Percentiles rank a stretch among this genome's conserved stretches.
These are phyloP conservation scores for Himalopsyche anomala DNA, from an alignment of 2,888 invertebrate genomes.

Conservation along the genomic window DNA sequence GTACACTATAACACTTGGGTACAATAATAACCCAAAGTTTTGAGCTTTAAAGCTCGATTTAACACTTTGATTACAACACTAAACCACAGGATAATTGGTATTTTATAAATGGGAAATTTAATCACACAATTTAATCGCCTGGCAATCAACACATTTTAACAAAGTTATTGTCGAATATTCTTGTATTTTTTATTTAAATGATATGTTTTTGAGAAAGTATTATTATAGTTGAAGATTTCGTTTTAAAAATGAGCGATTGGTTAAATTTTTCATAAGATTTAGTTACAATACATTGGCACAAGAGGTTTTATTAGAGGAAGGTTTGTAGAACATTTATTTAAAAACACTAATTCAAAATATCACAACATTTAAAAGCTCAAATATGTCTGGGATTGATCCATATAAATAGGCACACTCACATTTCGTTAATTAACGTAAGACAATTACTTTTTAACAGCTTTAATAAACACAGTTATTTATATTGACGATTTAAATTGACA, in stretches of 20 bases:
- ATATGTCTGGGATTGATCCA: slow-evolving; percentile 49
- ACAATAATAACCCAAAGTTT: background rate
- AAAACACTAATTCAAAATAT: slow-evolving; percentile 64
- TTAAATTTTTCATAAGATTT: slow-evolving; percentile 58
- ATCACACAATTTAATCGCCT: too few species aligned
- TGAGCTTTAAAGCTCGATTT: background rate
- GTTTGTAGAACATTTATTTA: slow-evolving; percentile 27
- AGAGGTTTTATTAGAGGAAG: slow-evolving; percentile 41
- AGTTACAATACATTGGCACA: slow-evolving; percentile 53
- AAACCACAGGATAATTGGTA: background rate
- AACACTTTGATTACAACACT: slow-evolving; percentile 13
- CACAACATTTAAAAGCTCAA: slow-evolving; percentile 63
- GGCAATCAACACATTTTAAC: background rate
- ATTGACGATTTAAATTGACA: background rate
- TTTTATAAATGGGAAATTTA: too few species aligned
- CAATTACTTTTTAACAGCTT: background rate
- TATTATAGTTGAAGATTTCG: background rate
- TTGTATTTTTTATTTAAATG: slow-evolving; percentile 29
- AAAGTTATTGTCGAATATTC: slow-evolving; percentile 31
- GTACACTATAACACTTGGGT: background rate
- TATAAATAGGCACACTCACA: slow-evolving; percentile 36
- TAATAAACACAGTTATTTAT: background rate
- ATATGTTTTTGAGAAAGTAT: background rate
- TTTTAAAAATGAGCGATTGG: slow-evolving; percentile 48
- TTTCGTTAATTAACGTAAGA: background rate